Conservation (phyloP, 1,140 invertebrate species). For the Macrostomum lignano region DNA sequence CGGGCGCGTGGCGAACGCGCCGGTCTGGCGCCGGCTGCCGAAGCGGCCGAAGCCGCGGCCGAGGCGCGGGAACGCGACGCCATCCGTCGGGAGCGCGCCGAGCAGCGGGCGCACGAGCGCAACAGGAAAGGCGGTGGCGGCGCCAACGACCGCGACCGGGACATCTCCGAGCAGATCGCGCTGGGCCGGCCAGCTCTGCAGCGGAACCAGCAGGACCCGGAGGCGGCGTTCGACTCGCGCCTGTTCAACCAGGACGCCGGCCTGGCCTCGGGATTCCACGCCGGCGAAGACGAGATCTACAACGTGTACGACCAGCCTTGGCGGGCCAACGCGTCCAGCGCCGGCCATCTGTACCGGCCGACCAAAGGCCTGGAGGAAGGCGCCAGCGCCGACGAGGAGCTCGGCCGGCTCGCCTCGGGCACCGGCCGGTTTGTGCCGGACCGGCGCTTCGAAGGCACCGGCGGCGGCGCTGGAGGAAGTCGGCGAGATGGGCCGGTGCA, state of each 20-base stretch:
- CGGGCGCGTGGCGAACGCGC: conserved; percentile 76
- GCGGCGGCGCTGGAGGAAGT: conserved; percentile 34
- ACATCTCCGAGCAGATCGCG: conserved; percentile 10
- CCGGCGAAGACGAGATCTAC: conserved; percentile 76
- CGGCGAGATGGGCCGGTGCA: conserved; percentile 67
- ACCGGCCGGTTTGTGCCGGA: conserved; percentile 59
- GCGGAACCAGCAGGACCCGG: too few relatives aligned
- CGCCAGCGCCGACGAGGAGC: too few relatives aligned
- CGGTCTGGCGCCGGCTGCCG: conserved; percentile 31
- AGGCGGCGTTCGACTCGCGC: conserved; percentile 64
- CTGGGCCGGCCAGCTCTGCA: too few relatives aligned
- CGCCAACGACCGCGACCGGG: conserved; percentile 70
- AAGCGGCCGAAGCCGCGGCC: neutral
- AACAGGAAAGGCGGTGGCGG: conserved; percentile 56
- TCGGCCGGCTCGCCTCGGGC: neutral
- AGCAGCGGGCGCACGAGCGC: conserved; percentile 59
- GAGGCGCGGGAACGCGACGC: conserved; percentile 1
- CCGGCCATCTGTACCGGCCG: conserved; percentile 65
- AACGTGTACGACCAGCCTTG: conserved; percentile 74
- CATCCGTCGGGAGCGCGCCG: conserved; percentile 12
- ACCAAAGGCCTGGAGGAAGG: conserved; percentile 47
- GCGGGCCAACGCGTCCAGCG: conserved; percentile 41
- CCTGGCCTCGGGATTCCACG: conserved; percentile 61
- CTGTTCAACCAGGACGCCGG: conserved; percentile 67
- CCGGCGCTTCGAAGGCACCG: conserved; percentile 71